A percentile compares a stretch with the other conserved stretches of the same genome.
Evolutionary conservation across 2,888 invertebrate genomes (phyloP).

Genomic region (Erannis defoliaria): DNA sequence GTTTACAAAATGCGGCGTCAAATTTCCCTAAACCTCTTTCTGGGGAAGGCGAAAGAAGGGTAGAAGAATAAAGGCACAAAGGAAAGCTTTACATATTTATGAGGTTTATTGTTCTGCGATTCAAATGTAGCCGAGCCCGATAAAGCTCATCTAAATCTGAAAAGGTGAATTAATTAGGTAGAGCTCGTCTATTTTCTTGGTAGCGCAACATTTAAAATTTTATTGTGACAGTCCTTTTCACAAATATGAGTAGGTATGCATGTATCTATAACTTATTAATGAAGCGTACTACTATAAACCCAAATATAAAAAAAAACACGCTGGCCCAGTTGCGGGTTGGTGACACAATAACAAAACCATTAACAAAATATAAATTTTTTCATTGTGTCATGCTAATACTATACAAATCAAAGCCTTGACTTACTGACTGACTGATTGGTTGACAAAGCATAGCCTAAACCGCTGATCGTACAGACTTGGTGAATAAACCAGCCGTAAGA

Average conservation of each 20-base stretch:
- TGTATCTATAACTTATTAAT: no score
- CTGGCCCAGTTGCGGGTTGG: no score
- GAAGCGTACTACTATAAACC: no score
- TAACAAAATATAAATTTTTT: no score
- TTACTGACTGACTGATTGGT: no score
- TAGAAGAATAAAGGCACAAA: slow-evolving; percentile 36
- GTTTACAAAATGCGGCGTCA: slow-evolving; percentile 12
- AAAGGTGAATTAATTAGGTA: slow-evolving; percentile 31
- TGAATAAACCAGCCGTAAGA: no score
- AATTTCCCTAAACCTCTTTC: slow-evolving; percentile 32
- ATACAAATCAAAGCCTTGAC: no score
- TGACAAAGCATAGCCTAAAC: no score
- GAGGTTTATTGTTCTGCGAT: slow-evolving; percentile 45
- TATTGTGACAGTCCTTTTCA: neutral
- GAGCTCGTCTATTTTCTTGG: neutral
- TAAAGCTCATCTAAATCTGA: slow-evolving; percentile 30
- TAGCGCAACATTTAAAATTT: neutral
- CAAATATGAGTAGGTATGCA: neutral
- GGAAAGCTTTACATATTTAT: slow-evolving; percentile 46
- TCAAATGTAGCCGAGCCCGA: slow-evolving; percentile 32
- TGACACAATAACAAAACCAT: no score
- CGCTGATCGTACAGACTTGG: no score
- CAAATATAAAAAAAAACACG: no score
- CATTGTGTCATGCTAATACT: no score
- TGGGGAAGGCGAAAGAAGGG: slow-evolving; percentile 23